Evolutionary conservation across 2,113 vertebrate species (phyloP), one percentile per base, ranked within the genome.

Genomic region (Myiagra hebetior): DNA sequence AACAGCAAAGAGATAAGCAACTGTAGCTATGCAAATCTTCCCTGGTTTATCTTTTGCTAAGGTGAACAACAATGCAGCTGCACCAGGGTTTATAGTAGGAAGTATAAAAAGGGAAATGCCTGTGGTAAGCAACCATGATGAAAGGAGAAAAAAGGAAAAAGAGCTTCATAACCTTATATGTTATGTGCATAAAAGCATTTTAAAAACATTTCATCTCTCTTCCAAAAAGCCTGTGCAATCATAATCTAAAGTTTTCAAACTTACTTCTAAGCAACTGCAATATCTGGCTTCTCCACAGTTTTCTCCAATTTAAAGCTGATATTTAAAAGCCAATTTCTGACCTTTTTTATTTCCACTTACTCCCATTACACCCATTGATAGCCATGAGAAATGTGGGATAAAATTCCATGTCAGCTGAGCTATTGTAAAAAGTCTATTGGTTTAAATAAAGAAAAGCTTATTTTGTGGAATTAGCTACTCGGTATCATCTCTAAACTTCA

Each of bases 21-120:
- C 41, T 69, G n/a, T 57, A 91, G 65, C 60, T 93, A 95, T 57
- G 70, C 63, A 94, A 82, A 70, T 96, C 76, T 76, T 89, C 50
- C 65, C 35, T 47, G 52, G 79, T 93, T 92, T 93, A 95, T 96
- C 65, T 70, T 75, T 82, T 84, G 55, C 73, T 82, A 80, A 92
- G 73, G 53, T 90, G 92, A 93, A 88, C 50, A 79, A 73, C 87
- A 91, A 92, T 83, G 85, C 21, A 93, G 17, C 49, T 87, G 56
- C 74, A 65, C 57, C 57, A 82, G 70, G 56, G 83, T 77, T 96
- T 83, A 50, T 63, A 57, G 33, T 64, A 49, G 27, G 68, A 88
- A 86, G 39, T 35, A 72, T 64, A 80, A 83, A 94, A 91, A 62
- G 19, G 57, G 41, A 92, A 96, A 96, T 68, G 70, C 47, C 92